A percentile compares a stretch with the other conserved stretches of the same genome.
Evolutionary conservation across 1,140 invertebrate genomes (phyloP).

Genomic region (Leptinotarsa defecta): DNA sequence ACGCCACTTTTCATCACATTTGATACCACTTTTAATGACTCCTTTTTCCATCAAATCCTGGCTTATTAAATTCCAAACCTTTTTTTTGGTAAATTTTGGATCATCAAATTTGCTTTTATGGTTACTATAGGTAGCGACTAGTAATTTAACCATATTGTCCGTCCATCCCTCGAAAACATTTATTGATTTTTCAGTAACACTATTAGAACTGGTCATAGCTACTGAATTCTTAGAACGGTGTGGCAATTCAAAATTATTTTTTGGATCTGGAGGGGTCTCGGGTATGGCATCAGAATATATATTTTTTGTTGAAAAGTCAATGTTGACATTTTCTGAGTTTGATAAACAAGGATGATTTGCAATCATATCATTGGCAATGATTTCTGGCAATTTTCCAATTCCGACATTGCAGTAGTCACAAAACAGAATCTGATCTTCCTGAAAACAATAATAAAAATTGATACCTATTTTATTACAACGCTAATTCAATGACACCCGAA

Average conservation of each 20-base stretch:
- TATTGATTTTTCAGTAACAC: background rate
- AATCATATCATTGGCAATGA: background rate
- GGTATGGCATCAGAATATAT: background rate
- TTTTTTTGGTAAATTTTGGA: constrained; percentile 5
- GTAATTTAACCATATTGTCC: background rate
- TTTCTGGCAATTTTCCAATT: background rate
- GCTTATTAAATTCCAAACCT: constrained; percentile 17
- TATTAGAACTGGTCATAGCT: background rate
- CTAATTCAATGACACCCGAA: background rate
- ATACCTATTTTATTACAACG: background rate
- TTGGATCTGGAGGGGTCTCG: background rate
- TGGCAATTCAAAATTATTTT: background rate
- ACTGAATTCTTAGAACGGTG: background rate
- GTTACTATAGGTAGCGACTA: background rate
- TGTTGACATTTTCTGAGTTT: background rate
- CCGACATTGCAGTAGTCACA: background rate
- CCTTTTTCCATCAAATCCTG: constrained; percentile 2
- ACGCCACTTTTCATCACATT: constrained; percentile 24
- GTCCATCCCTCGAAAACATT: background rate
- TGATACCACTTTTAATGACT: constrained; percentile 4
- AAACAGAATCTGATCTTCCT: background rate
- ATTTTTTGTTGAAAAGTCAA: background rate
- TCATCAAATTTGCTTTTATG: constrained; percentile 10
- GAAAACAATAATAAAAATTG: background rate
- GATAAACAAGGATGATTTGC: background rate